Base-by-base conservation (phyloP, 2,888 invertebrate species). In the Crocallis elinguaria region DNA sequence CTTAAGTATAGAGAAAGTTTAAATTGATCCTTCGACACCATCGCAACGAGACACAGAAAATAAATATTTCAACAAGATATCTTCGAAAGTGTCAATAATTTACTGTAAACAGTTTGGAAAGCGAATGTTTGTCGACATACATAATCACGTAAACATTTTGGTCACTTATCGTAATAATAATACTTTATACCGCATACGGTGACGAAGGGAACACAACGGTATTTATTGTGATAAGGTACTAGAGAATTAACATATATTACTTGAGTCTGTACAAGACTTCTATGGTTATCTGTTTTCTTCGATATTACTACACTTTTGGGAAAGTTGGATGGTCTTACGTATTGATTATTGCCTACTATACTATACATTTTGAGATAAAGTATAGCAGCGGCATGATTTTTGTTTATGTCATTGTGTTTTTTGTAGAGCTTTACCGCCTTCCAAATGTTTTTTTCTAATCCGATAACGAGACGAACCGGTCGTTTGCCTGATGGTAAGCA, bases 1-100 rank as follows among this genome's bases (percentile, higher is more conserved):
- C n/a, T n/a, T n/a, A n/a, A n/a, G n/a, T n/a, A n/a, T 9, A 35
- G 52, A 52, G 52, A 52, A 46, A 52, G 45, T 52, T 52, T 29
- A 36, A 35, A 51, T 51, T 36, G 52, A 12, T 46, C 52, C 52
- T 52, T 42, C 36, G 46, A 36, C 41, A 52, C 41, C 44, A 45
- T 21, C 21, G 13, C 19, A 45, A 46, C 41, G 23, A 36, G 12
- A 37, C 14, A 2, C 43, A n/a, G 27, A 38, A 36, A 32, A 41
- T 45, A 51, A 51, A 51, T 41, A 52, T 42, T 46, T 41, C 52
- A 42, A 52, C 46, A 35, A 38, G 43, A 44, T 53, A 54, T 48
- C 42, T 37, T 54, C 8, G 7, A 12, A 48, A 48, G 53, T 54
- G 43, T 49, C 48, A 44, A 54, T 54, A 54, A 54, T 43, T 54